These are phyloP conservation scores for Prionailurus viverrinus DNA, from an alignment of 2,113 vertebrate species.

Conservation along the genomic window DNA sequence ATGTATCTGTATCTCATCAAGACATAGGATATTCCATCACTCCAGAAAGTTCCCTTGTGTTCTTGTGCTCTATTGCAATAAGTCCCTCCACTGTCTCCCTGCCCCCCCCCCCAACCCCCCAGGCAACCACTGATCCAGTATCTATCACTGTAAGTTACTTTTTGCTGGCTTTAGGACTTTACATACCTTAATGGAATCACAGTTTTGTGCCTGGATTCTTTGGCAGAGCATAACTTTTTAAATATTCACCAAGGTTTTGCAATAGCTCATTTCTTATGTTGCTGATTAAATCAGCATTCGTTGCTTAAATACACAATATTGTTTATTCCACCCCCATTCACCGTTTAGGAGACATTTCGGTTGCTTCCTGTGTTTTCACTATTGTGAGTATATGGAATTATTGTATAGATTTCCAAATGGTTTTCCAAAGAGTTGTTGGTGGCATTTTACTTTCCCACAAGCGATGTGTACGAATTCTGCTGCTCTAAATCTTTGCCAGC, in stretches of 20 bases:
- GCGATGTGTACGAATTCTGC: neutral
- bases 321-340: neutral
- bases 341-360: neutral
- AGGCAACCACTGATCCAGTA: neutral
- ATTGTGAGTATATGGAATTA: neutral
- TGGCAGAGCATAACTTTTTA: neutral
- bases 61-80: neutral
- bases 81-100: neutral
- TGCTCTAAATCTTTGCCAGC: neutral
- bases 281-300: neutral
- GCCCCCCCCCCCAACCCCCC: neutral
- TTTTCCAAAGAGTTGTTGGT: neutral
- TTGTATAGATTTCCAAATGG: neutral
- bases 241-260: neutral
- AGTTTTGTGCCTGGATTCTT: neutral
- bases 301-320: neutral
- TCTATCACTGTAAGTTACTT: neutral
- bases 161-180: neutral
- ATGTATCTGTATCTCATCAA: neutral
- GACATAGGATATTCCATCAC: neutral
- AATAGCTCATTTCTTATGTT: neutral
- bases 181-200: neutral
- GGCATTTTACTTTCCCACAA: neutral
- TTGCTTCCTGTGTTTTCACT: neutral
- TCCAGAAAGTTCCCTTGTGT: neutral